Evolutionary conservation across 1,140 invertebrate species (phyloP).

Genomic region (Idris sp.): DNA sequence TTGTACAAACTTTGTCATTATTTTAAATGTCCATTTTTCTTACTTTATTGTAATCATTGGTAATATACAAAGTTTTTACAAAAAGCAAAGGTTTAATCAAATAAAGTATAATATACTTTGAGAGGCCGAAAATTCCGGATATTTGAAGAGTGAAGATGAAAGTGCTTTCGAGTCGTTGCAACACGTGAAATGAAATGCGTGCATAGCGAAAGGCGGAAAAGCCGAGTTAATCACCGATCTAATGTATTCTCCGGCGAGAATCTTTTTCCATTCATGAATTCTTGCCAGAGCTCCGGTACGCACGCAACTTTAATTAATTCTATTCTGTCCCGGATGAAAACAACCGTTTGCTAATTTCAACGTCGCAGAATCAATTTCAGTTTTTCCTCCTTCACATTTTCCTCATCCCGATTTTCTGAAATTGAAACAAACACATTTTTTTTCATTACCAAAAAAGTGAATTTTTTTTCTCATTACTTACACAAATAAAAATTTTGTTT

Average conservation of each 20-base stretch:
- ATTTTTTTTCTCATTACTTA: too few relatives aligned
- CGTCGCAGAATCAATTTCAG: constrained; percentile 11
- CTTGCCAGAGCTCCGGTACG: constrained; percentile 43
- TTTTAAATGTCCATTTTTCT: too few relatives aligned
- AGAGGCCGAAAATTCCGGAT: constrained; percentile 25
- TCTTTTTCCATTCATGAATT: constrained; percentile 67
- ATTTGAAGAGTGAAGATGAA: constrained; percentile 54
- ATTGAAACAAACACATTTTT: too few relatives aligned
- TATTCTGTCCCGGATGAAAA: constrained; percentile 30
- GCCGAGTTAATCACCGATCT: constrained; percentile 61
- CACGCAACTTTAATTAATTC: constrained; percentile 64
- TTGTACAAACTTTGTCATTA: background rate
- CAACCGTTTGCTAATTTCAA: constrained; percentile 21
- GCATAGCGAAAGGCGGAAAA: constrained; percentile 64
- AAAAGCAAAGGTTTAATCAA: too few relatives aligned
- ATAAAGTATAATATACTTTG: too few relatives aligned
- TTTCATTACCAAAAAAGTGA: too few relatives aligned
- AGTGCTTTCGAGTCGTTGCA: constrained; percentile 50
- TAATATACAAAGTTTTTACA: too few relatives aligned
- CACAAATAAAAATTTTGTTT: too few relatives aligned
- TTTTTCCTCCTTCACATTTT: background rate
- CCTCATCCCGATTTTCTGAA: too few relatives aligned
- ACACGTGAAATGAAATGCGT: constrained; percentile 60
- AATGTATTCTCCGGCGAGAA: constrained; percentile 62
- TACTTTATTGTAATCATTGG: too few relatives aligned